Evolutionary conservation across 1,140 invertebrate species (phyloP), one percentile per base, ranked within the genome.

Genomic region (Hyles euphorbiae): DNA sequence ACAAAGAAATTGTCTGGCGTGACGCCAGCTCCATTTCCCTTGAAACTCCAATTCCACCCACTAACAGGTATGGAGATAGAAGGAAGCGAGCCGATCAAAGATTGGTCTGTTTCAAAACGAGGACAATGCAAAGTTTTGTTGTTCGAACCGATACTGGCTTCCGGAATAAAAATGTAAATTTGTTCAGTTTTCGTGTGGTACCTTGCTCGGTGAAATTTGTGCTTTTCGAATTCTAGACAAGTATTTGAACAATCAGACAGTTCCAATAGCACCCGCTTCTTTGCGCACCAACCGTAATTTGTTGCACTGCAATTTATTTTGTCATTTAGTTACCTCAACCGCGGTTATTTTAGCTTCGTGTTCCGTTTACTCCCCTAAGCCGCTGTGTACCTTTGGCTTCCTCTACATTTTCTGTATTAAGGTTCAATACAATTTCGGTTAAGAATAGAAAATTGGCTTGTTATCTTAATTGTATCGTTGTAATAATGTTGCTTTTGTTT

Each of bases 1-100:
- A 81, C 79, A 78, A 82, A 84, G 81, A 79, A 82, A 78, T 82
- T 67, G 76, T 72, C 64, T 87, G 84, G 84, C 81, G 56, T 61
- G 12, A 53, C 56, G 84, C 84, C 84, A 87, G 66, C 53, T 46
- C 55, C 59, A 54, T 61, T 55, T 45, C 69, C 67, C 56, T 58
- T 57, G 65, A 65, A 68, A 53, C 60, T 53, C 45, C 52, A 55
- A 55, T 53, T 51, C 9, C 47, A 52, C 36, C 40, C 6, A 46
- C 58, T 59, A 56, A 65, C 61, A 70, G 65, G 57, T 76, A 77
- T 70, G 69, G 64, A 75, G 72, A 77, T 70, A 70, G 60, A 45
- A 60, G 60, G 61, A 68, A 70, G 60, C 57, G 64, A 68, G 62
- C 72, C 81, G 77, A 81, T 84, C 79, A 83, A 81, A 82, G 77